Evolutionary conservation across 2,888 invertebrate species (phyloP).

Genomic region (Eueremaeus valkanovi): DNA sequence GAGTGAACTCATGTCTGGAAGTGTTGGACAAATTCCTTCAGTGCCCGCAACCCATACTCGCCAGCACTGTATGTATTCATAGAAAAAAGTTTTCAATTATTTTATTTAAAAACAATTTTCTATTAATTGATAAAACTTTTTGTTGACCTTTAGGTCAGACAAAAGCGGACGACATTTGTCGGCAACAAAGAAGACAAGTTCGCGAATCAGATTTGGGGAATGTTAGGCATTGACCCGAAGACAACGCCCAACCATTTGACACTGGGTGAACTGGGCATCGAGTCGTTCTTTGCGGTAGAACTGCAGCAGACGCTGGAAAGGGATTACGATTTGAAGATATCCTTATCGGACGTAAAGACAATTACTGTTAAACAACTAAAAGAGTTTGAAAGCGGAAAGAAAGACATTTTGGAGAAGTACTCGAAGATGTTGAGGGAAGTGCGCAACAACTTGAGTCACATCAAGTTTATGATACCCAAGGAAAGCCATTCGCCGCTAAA

Average conservation of each 20-base stretch:
- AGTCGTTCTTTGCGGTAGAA: conserved; percentile 97
- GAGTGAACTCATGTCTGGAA: conserved; percentile 81
- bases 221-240: conserved; percentile 31
- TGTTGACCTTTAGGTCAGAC: not conserved
- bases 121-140: no score
- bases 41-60: conserved; percentile 75
- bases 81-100: not conserved
- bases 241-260: conserved; percentile 56
- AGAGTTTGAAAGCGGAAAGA: conserved; percentile 53
- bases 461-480: conserved; percentile 64
- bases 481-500: conserved; percentile 65
- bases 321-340: conserved; percentile 81
- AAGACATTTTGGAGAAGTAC: conserved; percentile 46
- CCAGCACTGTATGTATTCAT: conserved; percentile 54
- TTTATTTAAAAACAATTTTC: not conserved
- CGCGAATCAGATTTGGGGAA: conserved; percentile 9
- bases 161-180: not conserved
- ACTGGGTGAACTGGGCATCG: conserved; percentile 93
- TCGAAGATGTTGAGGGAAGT: conserved; percentile 21
- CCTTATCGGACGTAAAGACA: conserved; percentile 82
- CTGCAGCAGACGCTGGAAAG: conserved; percentile 93
- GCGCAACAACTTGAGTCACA: conserved; percentile 50
- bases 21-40: conserved; percentile 85
- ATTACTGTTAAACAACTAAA: conserved; percentile 72
- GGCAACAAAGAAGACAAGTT: not conserved